Evolutionary conservation across 2,797 vertebrate genomes (phyloP), one percentile per base, ranked within the genome.

Genomic region (Fratercula arctica): DNA sequence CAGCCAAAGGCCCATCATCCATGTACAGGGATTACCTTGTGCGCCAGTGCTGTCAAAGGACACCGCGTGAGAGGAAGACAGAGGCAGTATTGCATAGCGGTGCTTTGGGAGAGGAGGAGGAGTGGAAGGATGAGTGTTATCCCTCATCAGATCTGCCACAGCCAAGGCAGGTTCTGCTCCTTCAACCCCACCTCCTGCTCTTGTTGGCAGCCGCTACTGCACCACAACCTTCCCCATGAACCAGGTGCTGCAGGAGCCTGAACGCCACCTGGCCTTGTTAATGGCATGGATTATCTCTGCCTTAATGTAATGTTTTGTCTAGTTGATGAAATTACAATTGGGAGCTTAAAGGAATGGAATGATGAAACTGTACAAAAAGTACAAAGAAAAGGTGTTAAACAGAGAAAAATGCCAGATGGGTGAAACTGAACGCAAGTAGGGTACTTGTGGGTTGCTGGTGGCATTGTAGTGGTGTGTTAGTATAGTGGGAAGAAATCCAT

Each of bases 61-160:
- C 35, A 20, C 23, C 0, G 0, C 0, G 2, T 12, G 26, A 26
- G 43, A 46, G 26, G 50, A 67, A 12, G n/a, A 25, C 6, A 16
- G 39, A 59, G 10, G 10, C 10, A 33, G 11, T 16, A 25, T 11
- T 72, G 29, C 41, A 8, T 1, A 41, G 46, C 0, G 1, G 43
- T 85, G 61, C 18, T 85, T 26, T 59, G 69, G 64, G 57, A 73
- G 35, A 70, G 35, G 64, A 69, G 29, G 46, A 59, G 24, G 61
- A 48, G 57, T 26, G 91, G 67, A 67, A 89, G 46, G 33, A 24
- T 45, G 13, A 16, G 7, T 8, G 9, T 21, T 53, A 17, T 11
- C 16, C 13, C 10, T 46, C 33, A 39, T 8, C 20, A 84, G 50
- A 46, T 3, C 17, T 60, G n/a, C 7, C 20, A 20, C 26, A 43